These are phyloP conservation scores for Gonioctena quinquepunctata DNA, from an alignment of 1,140 invertebrate genomes.

Conservation along the genomic window DNA sequence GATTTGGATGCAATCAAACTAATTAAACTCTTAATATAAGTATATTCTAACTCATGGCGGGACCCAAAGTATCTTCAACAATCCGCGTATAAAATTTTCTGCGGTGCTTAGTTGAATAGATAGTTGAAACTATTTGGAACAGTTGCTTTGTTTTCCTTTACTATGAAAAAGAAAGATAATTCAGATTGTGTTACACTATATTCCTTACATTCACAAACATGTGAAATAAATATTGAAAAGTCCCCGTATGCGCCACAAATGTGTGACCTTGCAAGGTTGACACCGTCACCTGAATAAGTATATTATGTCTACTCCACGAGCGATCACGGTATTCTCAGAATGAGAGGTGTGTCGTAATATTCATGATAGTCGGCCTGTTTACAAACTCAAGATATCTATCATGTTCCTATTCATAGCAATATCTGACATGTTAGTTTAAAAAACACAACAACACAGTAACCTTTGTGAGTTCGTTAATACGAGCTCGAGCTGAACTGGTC, in stretches of 20 bases:
- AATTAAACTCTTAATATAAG: too few relatives aligned
- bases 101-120: too few relatives aligned
- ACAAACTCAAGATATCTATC: neutral
- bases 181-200: neutral
- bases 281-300: neutral
- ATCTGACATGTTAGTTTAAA: neutral
- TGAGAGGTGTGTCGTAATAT: neutral
- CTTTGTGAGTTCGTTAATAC: neutral
- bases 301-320: neutral
- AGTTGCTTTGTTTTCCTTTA: too few relatives aligned
- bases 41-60: neutral
- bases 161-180: neutral
- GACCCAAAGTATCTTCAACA: neutral
- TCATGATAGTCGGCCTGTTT: neutral
- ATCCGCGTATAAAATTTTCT: too few relatives aligned
- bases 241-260: neutral
- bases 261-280: neutral
- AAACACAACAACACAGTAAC: neutral
- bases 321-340: neutral
- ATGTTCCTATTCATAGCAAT: neutral
- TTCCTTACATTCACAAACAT: neutral
- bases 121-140: too few relatives aligned
- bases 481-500: too few relatives aligned
- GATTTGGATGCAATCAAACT: too few relatives aligned
- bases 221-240: neutral